Conservation (phyloP, 30 jellyfish, hydroid and myxozoan genomes). For the Catostylus mosaicus region DNA sequence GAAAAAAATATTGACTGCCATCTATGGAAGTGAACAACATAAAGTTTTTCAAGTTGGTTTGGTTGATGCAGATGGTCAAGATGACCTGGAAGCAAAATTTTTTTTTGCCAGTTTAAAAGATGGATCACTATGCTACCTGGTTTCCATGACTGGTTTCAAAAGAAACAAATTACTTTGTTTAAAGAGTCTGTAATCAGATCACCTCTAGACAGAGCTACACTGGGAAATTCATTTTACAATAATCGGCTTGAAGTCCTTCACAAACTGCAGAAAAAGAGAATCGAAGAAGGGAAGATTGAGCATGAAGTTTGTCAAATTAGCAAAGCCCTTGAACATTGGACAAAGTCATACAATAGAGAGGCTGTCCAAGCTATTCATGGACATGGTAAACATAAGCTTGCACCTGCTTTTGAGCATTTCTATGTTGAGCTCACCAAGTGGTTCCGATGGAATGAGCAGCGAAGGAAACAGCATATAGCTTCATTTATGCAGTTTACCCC, state of each 20-base stretch:
- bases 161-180: background rate
- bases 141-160: constrained; percentile 25
- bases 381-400: constrained; percentile 35
- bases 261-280: constrained; percentile 23
- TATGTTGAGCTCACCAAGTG: constrained; percentile 53
- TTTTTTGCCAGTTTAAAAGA: constrained; percentile 31
- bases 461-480: constrained; percentile 42
- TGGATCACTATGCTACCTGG: constrained; percentile 37
- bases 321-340: constrained; percentile 23
- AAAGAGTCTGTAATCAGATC: background rate
- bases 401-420: constrained; percentile 34
- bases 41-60: constrained; percentile 20
- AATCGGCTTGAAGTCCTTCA: constrained; percentile 19
- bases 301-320: constrained; percentile 21
- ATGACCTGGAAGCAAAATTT: constrained; percentile 29
- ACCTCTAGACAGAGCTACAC: background rate
- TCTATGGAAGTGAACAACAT: constrained; percentile 42
- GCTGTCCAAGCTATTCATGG: constrained; percentile 60
- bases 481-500: constrained; percentile 5
- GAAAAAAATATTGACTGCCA: constrained; percentile 28
- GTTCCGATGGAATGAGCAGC: constrained; percentile 58
- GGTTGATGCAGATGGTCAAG: constrained; percentile 49
- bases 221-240: background rate
- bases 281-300: constrained; percentile 27
- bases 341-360: constrained; percentile 23